These are phyloP conservation scores for Microcebus griseorufus DNA, from an alignment of 2,113 vertebrate genomes.

Conservation along the genomic window DNA sequence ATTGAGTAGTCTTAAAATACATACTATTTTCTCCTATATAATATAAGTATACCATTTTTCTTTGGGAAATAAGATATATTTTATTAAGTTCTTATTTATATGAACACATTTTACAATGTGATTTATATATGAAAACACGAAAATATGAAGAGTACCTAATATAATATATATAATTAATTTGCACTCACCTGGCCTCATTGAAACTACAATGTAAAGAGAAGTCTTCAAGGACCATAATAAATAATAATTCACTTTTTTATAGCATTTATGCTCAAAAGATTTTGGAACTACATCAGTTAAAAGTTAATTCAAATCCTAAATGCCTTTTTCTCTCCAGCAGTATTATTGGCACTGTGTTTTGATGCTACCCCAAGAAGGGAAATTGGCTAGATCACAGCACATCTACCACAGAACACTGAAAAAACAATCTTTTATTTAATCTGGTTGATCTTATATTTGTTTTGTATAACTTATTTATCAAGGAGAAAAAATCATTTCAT, in stretches of 20 bases:
- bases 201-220: not conserved
- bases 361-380: not conserved
- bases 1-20: not conserved
- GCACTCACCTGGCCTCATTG: not conserved
- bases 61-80: not conserved
- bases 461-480: not conserved
- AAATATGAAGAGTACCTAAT: not conserved
- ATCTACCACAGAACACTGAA: not conserved
- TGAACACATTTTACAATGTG: not conserved
- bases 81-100: not conserved
- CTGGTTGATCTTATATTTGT: not conserved
- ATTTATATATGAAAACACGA: not conserved
- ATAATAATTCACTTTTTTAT: not conserved
- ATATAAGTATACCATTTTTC: not conserved
- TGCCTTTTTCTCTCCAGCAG: not conserved
- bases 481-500: not conserved
- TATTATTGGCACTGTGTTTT: not conserved
- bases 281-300: not conserved
- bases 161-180: conserved; percentile 12
- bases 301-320: not conserved
- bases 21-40: not conserved
- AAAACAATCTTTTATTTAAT: not conserved
- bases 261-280: not conserved
- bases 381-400: not conserved
- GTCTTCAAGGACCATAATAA: not conserved